Evolutionary conservation across 2,888 invertebrate genomes (phyloP), one percentile per base, ranked within the genome.

Genomic region (Escarpia spicata): DNA sequence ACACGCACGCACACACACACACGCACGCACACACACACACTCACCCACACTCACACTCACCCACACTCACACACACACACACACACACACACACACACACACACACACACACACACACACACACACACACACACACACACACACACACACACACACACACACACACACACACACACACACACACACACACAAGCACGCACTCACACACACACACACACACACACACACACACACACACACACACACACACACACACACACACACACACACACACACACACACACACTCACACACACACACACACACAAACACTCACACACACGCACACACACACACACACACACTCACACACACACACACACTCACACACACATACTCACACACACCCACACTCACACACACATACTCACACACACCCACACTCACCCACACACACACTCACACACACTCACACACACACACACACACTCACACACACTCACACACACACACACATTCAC

Each of bases 401-500:
- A 91, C 58, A 91, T 58, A 92, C 45, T 52, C 31, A 92, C 52
- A 91, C 52, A 91, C 45, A 91, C n/a, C 12, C 12, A 91, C n/a
- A 92, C 91, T 52, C 90, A 92, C 90, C 10, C 12, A 91, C 43
- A 19, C 45, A 44, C 43, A 31, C 43, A 92, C 26, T 26, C 43
- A 52, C 12, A 15, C 26, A 60, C 31, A 1, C 31, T 10, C 31
- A 45, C n/a, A 3, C 37, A 92, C 31, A 60, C 15, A 92, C 60
- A 31, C 37, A 31, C 43, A 3, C 19, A 2, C 92, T 43, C 44
- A 90, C 92, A 58, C 43, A 58, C 92, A 92, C 75, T 19, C n/a
- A 90, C 43, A 90, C 91, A 58, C 75, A 92, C 92, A 92, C 92
- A 92, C 43, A 92, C n/a, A 92, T 12, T 52, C 92, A 92, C 43